Evolutionary conservation across 2,113 vertebrate species (phyloP).

Genomic region (Anhinga anhinga): DNA sequence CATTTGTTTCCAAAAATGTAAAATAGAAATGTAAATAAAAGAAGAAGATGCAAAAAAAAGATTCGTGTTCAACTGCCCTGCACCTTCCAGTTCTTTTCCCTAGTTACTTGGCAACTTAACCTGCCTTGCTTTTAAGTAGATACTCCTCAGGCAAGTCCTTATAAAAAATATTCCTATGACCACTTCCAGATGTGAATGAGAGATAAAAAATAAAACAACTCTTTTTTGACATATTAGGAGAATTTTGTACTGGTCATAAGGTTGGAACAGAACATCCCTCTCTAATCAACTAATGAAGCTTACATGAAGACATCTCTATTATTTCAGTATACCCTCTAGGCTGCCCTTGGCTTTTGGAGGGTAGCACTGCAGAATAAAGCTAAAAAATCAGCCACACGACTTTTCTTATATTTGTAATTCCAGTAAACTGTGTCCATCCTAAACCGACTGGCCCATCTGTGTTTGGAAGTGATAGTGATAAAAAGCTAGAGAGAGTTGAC

Average conservation of each 20-base stretch:
- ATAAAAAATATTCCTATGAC: background rate
- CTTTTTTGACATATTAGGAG: background rate
- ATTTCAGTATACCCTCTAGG: background rate
- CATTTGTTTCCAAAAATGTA: background rate
- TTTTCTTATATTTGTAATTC: background rate
- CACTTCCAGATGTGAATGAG: background rate
- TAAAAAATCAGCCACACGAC: accelerated
- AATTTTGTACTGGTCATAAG: background rate
- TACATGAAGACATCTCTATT: background rate
- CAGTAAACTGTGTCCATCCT: background rate
- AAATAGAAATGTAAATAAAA: background rate
- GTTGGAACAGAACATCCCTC: background rate
- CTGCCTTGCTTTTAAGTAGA: background rate
- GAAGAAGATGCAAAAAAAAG: background rate
- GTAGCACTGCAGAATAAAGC: background rate
- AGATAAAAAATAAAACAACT: accelerated
- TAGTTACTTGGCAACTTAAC: background rate
- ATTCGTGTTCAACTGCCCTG: background rate
- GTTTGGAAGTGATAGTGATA: background rate
- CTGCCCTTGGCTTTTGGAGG: background rate
- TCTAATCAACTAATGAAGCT: background rate
- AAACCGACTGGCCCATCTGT: background rate
- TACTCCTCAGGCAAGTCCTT: background rate
- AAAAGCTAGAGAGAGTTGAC: background rate
- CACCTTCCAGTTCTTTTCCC: background rate